Conservation (phyloP, 2,113 vertebrate species). For the Malurus cyaneus region DNA sequence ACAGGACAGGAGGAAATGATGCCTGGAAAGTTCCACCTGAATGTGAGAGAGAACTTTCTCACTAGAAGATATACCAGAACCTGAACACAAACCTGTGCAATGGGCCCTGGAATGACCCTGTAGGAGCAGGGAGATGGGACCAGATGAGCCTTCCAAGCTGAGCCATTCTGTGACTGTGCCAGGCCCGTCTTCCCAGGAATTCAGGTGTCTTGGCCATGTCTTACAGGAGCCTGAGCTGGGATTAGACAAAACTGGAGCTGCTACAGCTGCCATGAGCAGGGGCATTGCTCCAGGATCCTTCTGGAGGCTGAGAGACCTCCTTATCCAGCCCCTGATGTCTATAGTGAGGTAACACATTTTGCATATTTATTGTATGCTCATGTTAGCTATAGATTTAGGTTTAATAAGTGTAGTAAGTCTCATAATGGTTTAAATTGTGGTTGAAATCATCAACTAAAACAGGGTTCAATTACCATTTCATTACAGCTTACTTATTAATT, state of each 20-base stretch:
- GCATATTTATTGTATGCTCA: too few species aligned
- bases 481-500: not conserved
- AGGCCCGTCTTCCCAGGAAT: not conserved
- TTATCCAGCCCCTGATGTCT: too few species aligned
- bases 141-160: not conserved
- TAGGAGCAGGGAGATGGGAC: too few species aligned
- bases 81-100: too few species aligned
- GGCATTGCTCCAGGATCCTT: too few species aligned
- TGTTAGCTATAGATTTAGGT: not conserved
- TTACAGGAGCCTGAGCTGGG: rapidly evolving
- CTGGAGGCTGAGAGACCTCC: too few species aligned
- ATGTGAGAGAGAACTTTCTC: not conserved
- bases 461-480: not conserved
- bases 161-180: not conserved
- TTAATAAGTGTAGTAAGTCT: not conserved
- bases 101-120: too few species aligned
- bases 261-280: not conserved
- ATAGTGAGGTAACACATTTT: too few species aligned
- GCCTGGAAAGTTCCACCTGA: not conserved
- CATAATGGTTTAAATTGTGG: not conserved
- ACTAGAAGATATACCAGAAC: not conserved
- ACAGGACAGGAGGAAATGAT: not conserved
- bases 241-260: not conserved
- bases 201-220: too few species aligned
- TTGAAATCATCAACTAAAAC: not conserved